Base-by-base conservation (phyloP, 2,888 invertebrate genomes). In the Hydraecia micacea region DNA sequence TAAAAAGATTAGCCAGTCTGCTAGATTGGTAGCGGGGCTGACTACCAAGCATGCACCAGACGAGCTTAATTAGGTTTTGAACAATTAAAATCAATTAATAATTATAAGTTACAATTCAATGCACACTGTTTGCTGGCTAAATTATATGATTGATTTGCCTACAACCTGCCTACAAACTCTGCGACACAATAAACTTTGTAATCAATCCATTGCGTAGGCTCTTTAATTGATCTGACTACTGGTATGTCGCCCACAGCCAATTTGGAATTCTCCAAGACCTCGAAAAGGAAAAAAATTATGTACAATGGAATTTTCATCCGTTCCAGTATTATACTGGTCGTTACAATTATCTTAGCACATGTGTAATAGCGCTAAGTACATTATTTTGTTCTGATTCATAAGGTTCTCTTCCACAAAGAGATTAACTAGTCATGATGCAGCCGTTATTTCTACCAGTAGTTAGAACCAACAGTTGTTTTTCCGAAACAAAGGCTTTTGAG, bases 401-500 rank as follows among this genome's bases (percentile, higher is more conserved):
- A 21, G 69, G 71, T 75, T 79, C 28, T 63, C 8, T 72, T 66
- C 77, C 71, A 86, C 80, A 84, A 84, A 83, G 79, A 88, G 73
- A 80, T 75, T 60, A 70, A 69, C 58, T 18, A 76, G 77, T 80
- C 73, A 88, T 84, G 80, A 84, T 84, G 80, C 84, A 84, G 70
- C 84, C 83, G 88, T 84, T 83, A 83, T 78, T 87, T 73, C 75
- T 74, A 72, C 55, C 63, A 49, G 75, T 66, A 63, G 49, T 71
- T 66, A 42, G 62, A 70, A 71, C 21, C 69, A 80, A 83, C 80
- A 80, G 79, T 86, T 68, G 49, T 75, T 85, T 75, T 77, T 70
- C 36, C 25, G 58, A 77, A 85, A 88, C 88, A 88, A 88, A 84
- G 79, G 55, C 67, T 75, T 84, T 80, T 81, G 58, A 84, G 73